Evolutionary conservation across 2,797 vertebrate genomes (phyloP).

Genomic region (Lutjanus argentimaculatus): DNA sequence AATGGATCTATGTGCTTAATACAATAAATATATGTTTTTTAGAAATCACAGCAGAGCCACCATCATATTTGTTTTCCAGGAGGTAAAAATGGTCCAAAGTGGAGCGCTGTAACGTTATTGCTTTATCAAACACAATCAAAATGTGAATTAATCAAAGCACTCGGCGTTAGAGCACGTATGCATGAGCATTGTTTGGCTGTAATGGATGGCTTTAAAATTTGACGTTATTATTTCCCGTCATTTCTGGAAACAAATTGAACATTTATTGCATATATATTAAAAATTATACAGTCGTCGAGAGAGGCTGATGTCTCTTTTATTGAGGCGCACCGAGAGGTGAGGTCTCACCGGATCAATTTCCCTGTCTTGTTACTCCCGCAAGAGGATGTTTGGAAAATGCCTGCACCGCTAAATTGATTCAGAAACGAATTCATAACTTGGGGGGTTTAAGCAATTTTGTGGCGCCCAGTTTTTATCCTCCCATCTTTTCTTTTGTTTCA

Average conservation of each 20-base stretch:
- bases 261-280: slow-evolving; percentile 99
- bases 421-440: slow-evolving; percentile 89
- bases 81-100: slow-evolving; percentile 86
- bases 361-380: slow-evolving; percentile 89
- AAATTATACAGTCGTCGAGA: slow-evolving; percentile 98
- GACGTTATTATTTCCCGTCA: slow-evolving; percentile 99
- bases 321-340: slow-evolving; percentile 98
- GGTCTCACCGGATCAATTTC: slow-evolving; percentile 92
- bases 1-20: neutral
- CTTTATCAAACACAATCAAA: slow-evolving; percentile 97
- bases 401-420: slow-evolving; percentile 91
- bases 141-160: slow-evolving; percentile 98
- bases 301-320: slow-evolving; percentile 94
- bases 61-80: slow-evolving; percentile 45
- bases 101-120: slow-evolving; percentile 93
- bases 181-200: slow-evolving; percentile 92
- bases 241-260: slow-evolving; percentile 99
- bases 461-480: slow-evolving; percentile 61
- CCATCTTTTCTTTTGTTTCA: slow-evolving; percentile 60
- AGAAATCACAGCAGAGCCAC: slow-evolving; percentile 29
- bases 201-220: slow-evolving; percentile 98
- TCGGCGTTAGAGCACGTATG: slow-evolving; percentile 85
- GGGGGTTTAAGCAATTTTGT: slow-evolving; percentile 84
- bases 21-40: slow-evolving; percentile 8
- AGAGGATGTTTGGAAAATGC: slow-evolving; percentile 91